Evolutionary conservation across 2,797 vertebrate genomes (phyloP), one percentile per base, ranked within the genome.

Genomic region (Tolypeutes matacus): DNA sequence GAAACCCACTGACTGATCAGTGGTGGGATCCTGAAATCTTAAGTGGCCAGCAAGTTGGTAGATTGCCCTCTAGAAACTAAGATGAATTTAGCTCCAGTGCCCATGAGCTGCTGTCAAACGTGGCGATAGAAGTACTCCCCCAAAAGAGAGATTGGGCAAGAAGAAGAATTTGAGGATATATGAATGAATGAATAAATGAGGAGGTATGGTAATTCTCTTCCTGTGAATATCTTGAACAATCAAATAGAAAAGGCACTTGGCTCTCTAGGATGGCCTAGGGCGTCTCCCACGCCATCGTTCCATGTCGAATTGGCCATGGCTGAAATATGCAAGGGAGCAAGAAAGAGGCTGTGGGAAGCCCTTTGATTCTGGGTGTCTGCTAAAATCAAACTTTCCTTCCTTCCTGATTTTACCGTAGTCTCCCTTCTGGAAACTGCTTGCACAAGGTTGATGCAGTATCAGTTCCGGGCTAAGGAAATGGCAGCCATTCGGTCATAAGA

Each of bases 321-420:
- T 70, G 9, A 49, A 81, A 72, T 17, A 31, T 21, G 29, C 11
- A 18, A 65, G 67, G 29, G 64, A 39, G 2, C 65, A 67, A 60
- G 34, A 56, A 67, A 60, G 34, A 56, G 72, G 20, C 13, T 77
- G n/a, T 6, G 17, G 7, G 42, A 82, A 86, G n/a, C 21, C 29
- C 3, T 81, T 93, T 62, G 82, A 82, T 42, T 95, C 62, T 46
- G 60, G 39, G 27, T 80, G 21, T 23, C 58, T 77, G 36, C 76
- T 81, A 17, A 69, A 93, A 64, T 46, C 11, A 4, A 60, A 82
- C 39, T 31, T 76, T 25, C 23, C 25, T 39, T 87, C 53, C 51
- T 87, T 95, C 60, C 77, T 93, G 49, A 90, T 89, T 89, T 93
- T 51, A 88, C 73, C n/a, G 7, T 25, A 69, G 46, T n/a, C 11